These are phyloP conservation scores for Macroglossus sobrinus DNA, from an alignment of 2,113 vertebrate genomes.

Conservation along the genomic window DNA sequence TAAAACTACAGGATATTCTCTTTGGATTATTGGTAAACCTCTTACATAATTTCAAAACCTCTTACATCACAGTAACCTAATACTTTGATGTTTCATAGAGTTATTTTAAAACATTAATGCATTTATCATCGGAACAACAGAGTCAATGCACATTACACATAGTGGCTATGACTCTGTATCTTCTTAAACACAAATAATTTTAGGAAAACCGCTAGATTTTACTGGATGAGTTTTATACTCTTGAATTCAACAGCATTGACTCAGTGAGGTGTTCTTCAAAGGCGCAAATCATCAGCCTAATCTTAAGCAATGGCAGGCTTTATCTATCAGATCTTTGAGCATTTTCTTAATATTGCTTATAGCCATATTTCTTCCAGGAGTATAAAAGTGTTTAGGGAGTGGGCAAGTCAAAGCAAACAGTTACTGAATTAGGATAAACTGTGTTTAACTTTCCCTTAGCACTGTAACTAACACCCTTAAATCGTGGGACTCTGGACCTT, in stretches of 20 bases:
- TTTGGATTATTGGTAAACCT: background rate
- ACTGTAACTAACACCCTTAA: background rate
- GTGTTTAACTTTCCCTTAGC: background rate
- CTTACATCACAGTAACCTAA: background rate
- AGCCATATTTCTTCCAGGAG: background rate
- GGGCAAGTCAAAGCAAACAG: background rate
- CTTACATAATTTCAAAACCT: slow-evolving; percentile 13
- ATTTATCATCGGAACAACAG: slow-evolving; percentile 12
- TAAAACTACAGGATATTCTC: background rate
- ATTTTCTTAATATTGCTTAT: background rate
- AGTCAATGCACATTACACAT: background rate
- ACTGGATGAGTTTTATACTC: background rate
- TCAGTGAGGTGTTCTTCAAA: background rate
- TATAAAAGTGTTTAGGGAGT: background rate
- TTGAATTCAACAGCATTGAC: background rate
- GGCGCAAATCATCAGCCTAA: background rate
- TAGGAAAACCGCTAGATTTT: background rate
- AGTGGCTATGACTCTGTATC: background rate
- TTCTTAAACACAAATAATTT: background rate
- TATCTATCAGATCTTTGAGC: background rate
- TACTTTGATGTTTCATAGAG: background rate
- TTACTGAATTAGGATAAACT: background rate
- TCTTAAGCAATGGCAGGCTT: background rate
- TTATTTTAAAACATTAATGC: slow-evolving; percentile 42
- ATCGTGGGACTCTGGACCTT: background rate